A percentile compares a stretch with the other conserved stretches of the same genome.
phyloP scores from a whole-genome alignment of 2,888 invertebrate species.

The Stratiomys singularior region DNA sequence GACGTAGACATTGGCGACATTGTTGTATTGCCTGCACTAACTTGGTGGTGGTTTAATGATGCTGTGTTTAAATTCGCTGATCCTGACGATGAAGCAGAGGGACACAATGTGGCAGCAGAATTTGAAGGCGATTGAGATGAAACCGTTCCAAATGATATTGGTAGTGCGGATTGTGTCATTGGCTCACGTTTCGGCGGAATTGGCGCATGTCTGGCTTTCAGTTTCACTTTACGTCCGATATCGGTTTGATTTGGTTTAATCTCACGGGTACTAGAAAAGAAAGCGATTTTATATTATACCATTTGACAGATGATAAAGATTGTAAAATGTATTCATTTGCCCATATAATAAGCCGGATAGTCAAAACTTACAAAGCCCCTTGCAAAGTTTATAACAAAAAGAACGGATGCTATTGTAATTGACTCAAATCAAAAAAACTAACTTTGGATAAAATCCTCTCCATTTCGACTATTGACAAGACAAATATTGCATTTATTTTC shows the following conservation, averaged over 20 bases:
- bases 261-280: slow-evolving; percentile 83
- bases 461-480: too few relatives aligned
- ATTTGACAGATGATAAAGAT: too few relatives aligned
- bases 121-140: slow-evolving; percentile 58
- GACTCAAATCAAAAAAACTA: too few relatives aligned
- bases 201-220: slow-evolving; percentile 67
- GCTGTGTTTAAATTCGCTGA: slow-evolving; percentile 53
- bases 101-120: slow-evolving; percentile 57
- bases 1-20: slow-evolving; percentile 21
- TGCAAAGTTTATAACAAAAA: too few relatives aligned
- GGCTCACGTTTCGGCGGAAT: slow-evolving; percentile 61
- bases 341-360: too few relatives aligned
- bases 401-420: too few relatives aligned
- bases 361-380: too few relatives aligned
- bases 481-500: too few relatives aligned
- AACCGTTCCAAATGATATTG: slow-evolving; percentile 47
- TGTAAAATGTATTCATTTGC: too few relatives aligned
- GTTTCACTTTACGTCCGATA: slow-evolving; percentile 88
- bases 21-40: slow-evolving; percentile 34
- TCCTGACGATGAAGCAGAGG: slow-evolving; percentile 40
- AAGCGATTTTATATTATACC: too few relatives aligned
- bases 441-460: too few relatives aligned
- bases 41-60: slow-evolving; percentile 50
- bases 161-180: not conserved
- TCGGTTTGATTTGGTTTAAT: slow-evolving; percentile 92